Percentiles rank a stretch among this genome's conserved stretches.
These are phyloP conservation scores for Dynastes hyllus DNA, from an alignment of 2,888 invertebrate species.

Conservation along the genomic window DNA sequence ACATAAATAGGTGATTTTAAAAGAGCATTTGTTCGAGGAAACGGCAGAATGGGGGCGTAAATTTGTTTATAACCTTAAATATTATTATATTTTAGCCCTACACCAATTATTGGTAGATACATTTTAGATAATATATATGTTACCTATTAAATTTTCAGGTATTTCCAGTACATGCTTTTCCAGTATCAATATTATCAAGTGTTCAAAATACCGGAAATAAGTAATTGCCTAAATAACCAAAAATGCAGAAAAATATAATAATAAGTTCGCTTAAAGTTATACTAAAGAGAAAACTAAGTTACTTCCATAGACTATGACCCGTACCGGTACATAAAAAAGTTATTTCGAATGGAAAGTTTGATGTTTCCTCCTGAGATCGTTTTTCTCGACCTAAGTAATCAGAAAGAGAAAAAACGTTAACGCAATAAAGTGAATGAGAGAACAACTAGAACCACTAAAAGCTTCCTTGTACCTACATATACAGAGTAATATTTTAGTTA, in stretches of 20 bases:
- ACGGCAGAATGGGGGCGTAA: no score
- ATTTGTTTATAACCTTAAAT: no score
- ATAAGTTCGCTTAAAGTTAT: neutral
- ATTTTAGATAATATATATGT: no score
- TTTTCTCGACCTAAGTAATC: slow-evolving; percentile 37
- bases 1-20: no score
- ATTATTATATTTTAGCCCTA: no score
- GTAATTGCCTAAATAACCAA: neutral
- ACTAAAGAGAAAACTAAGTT: neutral
- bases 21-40: no score
- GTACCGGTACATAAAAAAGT: slow-evolving; percentile 27
- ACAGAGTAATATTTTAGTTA: slow-evolving; percentile 54
- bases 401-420: slow-evolving; percentile 42
- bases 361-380: slow-evolving; percentile 41
- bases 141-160: no score
- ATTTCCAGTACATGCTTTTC: no score
- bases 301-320: neutral
- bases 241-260: neutral
- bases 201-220: neutral
- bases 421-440: slow-evolving; percentile 39
- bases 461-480: slow-evolving; percentile 54
- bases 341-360: slow-evolving; percentile 39
- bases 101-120: no score
- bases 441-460: slow-evolving; percentile 52
- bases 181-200: no score